phyloP scores from a whole-genome alignment of 2,797 vertebrate species.

The Falco concolor region DNA sequence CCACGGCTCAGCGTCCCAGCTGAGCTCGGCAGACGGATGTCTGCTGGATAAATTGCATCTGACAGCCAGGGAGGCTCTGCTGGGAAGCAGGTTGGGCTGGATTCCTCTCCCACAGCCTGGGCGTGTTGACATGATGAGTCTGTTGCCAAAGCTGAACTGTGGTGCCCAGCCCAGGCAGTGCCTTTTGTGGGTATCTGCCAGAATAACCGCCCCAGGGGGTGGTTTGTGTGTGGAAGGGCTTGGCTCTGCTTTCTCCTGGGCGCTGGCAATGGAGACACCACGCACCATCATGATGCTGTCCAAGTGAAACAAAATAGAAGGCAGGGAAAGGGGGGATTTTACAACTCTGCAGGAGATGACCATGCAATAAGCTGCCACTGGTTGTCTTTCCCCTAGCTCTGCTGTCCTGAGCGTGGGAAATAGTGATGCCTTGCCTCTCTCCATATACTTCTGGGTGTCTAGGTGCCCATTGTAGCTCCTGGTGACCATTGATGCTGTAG shows the following conservation, averaged over 20 bases:
- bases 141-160: not conserved
- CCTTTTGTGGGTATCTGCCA: not conserved
- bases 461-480: not conserved
- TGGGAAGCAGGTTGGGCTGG: constrained; percentile 24
- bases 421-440: not conserved
- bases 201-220: not conserved
- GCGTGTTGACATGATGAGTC: not conserved
- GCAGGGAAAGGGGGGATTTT: not conserved
- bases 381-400: not conserved
- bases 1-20: not conserved
- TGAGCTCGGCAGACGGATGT: constrained; percentile 33
- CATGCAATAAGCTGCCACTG: not conserved
- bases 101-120: constrained; percentile 62
- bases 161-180: constrained; percentile 13
- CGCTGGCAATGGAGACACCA: not conserved
- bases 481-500: not conserved
- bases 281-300: fast-evolving
- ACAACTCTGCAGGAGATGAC: not conserved
- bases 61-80: constrained; percentile 18
- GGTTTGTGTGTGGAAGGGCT: not conserved
- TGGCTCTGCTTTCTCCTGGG: not conserved
- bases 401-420: not conserved
- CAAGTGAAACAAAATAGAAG: not conserved
- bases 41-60: constrained; percentile 40
- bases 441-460: not conserved